phyloP scores from a whole-genome alignment of 2,797 vertebrate species.

The Pangasius krempfi region DNA sequence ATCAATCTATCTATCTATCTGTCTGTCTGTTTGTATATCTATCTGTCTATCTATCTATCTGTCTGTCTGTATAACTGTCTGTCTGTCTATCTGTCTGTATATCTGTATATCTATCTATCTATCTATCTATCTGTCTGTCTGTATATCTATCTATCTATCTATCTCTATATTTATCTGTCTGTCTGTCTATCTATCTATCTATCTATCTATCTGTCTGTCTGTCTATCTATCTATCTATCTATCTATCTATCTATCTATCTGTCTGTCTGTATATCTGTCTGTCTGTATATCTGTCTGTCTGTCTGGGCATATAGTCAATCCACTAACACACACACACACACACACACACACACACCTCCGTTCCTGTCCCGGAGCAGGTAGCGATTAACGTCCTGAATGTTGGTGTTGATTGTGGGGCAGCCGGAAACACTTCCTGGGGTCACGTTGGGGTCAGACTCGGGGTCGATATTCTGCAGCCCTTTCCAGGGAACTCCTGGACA shows the following conservation, averaged over 20 bases:
- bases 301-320: no score
- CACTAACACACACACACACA: neutral
- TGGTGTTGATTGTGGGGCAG: conserved; percentile 96
- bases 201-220: neutral
- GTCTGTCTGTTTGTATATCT: no score
- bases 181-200: rapidly evolving
- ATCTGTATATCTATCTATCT: no score
- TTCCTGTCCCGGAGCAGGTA: conserved; percentile 92
- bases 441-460: conserved; percentile 97
- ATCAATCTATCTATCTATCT: neutral
- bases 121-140: neutral
- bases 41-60: no score
- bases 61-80: no score
- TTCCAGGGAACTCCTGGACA: conserved; percentile 99
- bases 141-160: neutral
- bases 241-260: rapidly evolving
- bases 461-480: conserved; percentile 98
- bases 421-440: conserved; percentile 97
- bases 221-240: neutral
- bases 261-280: neutral
- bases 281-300: neutral
- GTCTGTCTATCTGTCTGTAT: no score
- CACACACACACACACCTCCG: conserved; percentile 80
- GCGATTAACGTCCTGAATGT: conserved; percentile 96
- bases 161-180: rapidly evolving